A percentile compares a stretch with the other conserved stretches of the same genome.
Conservation (phyloP, 2,113 vertebrate species). For the Sterrhoptilus dennistouni region DNA sequence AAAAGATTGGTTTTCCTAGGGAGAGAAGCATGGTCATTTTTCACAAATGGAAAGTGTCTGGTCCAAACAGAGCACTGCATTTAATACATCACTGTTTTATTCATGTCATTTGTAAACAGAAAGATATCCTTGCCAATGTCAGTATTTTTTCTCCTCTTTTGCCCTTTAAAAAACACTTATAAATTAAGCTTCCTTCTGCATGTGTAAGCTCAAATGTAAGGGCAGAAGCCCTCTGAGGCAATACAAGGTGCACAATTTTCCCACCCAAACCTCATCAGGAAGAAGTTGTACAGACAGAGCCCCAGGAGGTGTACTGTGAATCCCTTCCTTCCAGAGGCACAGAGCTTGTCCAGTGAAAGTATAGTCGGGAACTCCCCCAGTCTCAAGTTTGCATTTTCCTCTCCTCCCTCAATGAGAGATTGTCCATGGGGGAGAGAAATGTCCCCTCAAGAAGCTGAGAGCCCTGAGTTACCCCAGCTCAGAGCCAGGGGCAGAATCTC, state of each 20-base stretch:
- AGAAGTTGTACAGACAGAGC: background rate
- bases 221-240: background rate
- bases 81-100: conserved; percentile 66
- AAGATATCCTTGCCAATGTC: conserved; percentile 48
- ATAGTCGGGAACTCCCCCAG: background rate
- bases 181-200: conserved; percentile 20
- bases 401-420: fast-evolving
- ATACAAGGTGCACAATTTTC: background rate
- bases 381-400: background rate
- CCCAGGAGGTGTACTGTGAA: background rate
- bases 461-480: background rate
- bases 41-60: conserved; percentile 63
- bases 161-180: conserved; percentile 39
- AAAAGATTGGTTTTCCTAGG: conserved; percentile 59
- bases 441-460: background rate
- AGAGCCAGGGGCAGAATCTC: background rate
- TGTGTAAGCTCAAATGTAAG: background rate
- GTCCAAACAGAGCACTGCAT: conserved; percentile 35
- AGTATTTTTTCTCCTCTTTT: conserved; percentile 33
- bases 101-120: conserved; percentile 49
- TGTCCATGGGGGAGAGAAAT: background rate
- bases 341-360: background rate
- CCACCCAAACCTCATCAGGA: background rate
- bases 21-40: conserved; percentile 47
- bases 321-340: background rate